A percentile compares a stretch with the other conserved stretches of the same genome.
phyloP scores from a whole-genome alignment of 2,797 vertebrate genomes.

The Pyrocephalus nanus region DNA sequence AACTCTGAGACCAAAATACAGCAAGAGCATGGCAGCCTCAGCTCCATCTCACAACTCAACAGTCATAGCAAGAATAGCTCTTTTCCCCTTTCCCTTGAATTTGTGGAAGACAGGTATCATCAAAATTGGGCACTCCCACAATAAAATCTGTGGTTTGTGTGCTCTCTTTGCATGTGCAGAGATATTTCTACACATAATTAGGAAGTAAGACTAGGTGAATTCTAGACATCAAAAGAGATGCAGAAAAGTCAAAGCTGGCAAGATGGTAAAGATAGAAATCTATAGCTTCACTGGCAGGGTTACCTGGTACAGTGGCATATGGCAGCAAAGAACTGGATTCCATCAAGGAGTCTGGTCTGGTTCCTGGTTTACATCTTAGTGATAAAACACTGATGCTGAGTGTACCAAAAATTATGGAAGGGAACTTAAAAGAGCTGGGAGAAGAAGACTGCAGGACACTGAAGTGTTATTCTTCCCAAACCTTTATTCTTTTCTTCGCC shows the following conservation, averaged over 20 bases:
- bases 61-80: neutral
- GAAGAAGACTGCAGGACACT: neutral
- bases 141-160: neutral
- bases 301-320: neutral
- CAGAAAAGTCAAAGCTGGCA: neutral
- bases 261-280: neutral
- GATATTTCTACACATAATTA: neutral
- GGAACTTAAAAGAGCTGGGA: neutral
- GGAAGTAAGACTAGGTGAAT: neutral
- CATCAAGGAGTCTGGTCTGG: neutral
- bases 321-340: neutral
- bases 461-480: neutral
- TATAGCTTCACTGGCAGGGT: neutral
- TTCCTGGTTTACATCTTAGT: neutral
- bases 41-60: neutral
- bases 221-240: neutral
- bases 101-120: neutral
- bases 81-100: neutral
- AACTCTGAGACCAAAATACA: neutral
- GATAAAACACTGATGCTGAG: neutral
- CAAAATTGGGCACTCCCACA: neutral
- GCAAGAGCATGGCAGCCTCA: neutral
- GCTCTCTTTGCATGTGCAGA: neutral
- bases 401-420: neutral
- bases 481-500: neutral